These are phyloP conservation scores for Sympetrum striolatum DNA, from an alignment of 2,888 invertebrate species.

Conservation along the genomic window DNA sequence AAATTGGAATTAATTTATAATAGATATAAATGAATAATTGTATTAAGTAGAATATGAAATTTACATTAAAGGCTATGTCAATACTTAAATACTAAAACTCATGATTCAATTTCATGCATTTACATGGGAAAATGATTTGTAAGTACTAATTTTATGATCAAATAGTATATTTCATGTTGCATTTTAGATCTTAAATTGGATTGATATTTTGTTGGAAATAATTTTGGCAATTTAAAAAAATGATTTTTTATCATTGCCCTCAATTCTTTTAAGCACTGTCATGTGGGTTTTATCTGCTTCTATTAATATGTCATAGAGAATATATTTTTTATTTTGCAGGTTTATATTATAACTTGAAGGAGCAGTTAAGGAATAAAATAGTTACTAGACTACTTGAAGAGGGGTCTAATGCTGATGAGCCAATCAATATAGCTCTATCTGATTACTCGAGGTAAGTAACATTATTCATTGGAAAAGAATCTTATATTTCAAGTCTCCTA, in stretches of 20 bases:
- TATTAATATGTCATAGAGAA: background rate
- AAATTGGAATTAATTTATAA: too few species aligned
- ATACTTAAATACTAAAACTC: background rate
- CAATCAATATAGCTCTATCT: conserved; percentile 82
- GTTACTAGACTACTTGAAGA: conserved; percentile 78
- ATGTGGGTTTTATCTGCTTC: too few species aligned
- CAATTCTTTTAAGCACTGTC: too few species aligned
- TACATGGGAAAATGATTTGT: background rate
- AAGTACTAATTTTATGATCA: background rate
- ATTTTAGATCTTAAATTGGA: too few species aligned
- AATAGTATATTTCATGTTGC: too few species aligned
- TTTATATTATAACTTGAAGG: conserved; percentile 60
- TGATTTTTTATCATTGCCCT: too few species aligned
- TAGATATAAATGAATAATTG: too few species aligned
- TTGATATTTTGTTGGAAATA: too few species aligned
- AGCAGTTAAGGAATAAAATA: conserved; percentile 79
- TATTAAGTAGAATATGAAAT: too few species aligned
- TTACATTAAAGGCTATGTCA: background rate
- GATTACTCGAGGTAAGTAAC: conserved; percentile 81
- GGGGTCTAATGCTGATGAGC: conserved; percentile 88
- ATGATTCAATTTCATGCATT: conserved; percentile 1
- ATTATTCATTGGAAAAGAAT: background rate
- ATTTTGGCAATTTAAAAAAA: too few species aligned
- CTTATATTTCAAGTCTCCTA: too few species aligned
- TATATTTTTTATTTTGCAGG: background rate